Percentiles rank a stretch among this genome's conserved stretches.
Evolutionary conservation across 2,113 vertebrate species (phyloP).

Genomic region (Bagarius yarrelli): DNA sequence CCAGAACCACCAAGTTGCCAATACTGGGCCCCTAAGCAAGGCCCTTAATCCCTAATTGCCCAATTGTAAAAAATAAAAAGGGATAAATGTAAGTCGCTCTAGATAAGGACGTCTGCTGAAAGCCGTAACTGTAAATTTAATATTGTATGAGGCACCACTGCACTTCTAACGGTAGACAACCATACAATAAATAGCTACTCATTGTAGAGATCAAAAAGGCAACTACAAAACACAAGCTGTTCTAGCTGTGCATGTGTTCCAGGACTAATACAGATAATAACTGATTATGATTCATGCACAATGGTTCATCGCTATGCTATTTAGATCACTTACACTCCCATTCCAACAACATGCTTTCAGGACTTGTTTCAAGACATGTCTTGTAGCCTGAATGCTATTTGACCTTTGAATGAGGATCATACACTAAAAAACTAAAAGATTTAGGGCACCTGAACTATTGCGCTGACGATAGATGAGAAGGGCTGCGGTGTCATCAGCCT

Average conservation of each 20-base stretch:
- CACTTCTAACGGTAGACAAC: background rate
- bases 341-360: background rate
- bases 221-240: background rate
- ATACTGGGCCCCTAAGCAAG: too few species aligned
- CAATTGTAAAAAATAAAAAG: too few species aligned
- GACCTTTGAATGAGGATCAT: background rate
- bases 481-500: too few species aligned
- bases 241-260: background rate
- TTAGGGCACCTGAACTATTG: too few species aligned
- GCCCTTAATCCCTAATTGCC: too few species aligned
- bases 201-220: background rate
- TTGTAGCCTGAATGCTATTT: background rate
- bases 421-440: background rate
- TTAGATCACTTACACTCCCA: background rate
- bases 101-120: too few species aligned
- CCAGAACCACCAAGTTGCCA: too few species aligned
- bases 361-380: background rate
- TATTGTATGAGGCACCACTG: conserved; percentile 7
- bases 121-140: too few species aligned
- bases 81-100: too few species aligned
- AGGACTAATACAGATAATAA: background rate
- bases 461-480: too few species aligned
- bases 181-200: background rate
- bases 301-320: background rate
- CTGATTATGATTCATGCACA: conserved; percentile 10